Evolutionary conservation across 2,888 invertebrate genomes (phyloP).

Genomic region (Anodontia alba): DNA sequence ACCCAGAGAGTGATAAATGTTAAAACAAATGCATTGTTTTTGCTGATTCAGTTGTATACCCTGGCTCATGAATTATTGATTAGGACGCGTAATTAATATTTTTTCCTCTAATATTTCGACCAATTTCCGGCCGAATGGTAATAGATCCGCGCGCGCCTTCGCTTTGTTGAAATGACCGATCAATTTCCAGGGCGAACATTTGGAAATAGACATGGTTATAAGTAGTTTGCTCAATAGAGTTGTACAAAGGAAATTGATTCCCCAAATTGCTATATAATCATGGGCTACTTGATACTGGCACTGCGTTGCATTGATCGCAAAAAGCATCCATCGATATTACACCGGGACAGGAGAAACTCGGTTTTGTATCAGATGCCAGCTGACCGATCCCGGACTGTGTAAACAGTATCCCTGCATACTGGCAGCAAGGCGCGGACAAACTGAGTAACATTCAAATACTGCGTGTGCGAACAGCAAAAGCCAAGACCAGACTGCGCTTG

Average conservation of each 20-base stretch:
- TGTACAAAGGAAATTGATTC: conserved; percentile 14
- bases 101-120: background rate
- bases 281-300: background rate
- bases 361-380: no score
- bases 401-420: no score
- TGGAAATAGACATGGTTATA: conserved; percentile 8
- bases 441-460: no score
- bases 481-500: no score
- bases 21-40: background rate
- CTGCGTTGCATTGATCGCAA: background rate
- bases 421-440: no score
- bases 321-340: background rate
- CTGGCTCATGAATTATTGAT: conserved; percentile 12
- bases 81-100: conserved; percentile 1
- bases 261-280: conserved; percentile 3
- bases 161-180: conserved; percentile 1
- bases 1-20: no score
- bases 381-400: no score
- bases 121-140: conserved; percentile 13
- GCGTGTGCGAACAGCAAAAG: no score
- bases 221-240: background rate
- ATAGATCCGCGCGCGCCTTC: background rate
- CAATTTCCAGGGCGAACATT: conserved; percentile 8
- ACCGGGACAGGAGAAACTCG: no score
- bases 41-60: background rate